phyloP scores from a whole-genome alignment of 2,113 vertebrate species.

The Atlantisia rogersi region DNA sequence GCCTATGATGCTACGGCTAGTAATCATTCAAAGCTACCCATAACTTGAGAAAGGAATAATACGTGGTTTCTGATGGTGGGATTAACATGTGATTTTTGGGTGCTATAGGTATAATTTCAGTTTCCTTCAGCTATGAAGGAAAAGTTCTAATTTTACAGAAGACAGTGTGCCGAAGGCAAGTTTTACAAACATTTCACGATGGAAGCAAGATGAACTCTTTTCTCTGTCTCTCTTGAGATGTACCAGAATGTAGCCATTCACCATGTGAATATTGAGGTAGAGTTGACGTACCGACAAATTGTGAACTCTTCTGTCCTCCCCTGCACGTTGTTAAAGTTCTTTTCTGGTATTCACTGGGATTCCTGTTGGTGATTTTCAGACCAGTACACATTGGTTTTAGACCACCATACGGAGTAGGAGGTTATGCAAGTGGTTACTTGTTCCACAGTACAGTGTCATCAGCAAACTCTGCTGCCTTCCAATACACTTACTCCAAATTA shows the following conservation, averaged over 20 bases:
- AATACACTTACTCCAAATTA: slow-evolving; percentile 46
- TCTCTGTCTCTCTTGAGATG: neutral
- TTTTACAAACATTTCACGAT: neutral
- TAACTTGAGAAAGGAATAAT: neutral
- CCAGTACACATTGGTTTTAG: neutral
- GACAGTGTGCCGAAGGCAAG: fast-evolving
- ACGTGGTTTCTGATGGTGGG: neutral
- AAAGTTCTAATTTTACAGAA: neutral
- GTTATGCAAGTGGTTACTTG: neutral
- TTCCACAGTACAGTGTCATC: neutral
- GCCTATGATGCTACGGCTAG: neutral
- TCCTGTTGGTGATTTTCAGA: neutral
- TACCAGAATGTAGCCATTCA: neutral
- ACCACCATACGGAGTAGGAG: neutral
- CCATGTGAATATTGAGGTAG: neutral
- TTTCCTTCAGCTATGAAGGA: neutral
- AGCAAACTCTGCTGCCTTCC: slow-evolving; percentile 42
- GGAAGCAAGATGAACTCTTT: neutral
- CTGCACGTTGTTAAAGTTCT: neutral
- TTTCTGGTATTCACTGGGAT: neutral
- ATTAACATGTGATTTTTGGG: neutral
- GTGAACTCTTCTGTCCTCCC: neutral
- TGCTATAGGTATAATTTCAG: neutral
- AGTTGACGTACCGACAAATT: neutral
- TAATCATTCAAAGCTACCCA: neutral